Base-by-base conservation (phyloP, 1,140 invertebrate genomes). In the Diabrotica virgifera region DNA sequence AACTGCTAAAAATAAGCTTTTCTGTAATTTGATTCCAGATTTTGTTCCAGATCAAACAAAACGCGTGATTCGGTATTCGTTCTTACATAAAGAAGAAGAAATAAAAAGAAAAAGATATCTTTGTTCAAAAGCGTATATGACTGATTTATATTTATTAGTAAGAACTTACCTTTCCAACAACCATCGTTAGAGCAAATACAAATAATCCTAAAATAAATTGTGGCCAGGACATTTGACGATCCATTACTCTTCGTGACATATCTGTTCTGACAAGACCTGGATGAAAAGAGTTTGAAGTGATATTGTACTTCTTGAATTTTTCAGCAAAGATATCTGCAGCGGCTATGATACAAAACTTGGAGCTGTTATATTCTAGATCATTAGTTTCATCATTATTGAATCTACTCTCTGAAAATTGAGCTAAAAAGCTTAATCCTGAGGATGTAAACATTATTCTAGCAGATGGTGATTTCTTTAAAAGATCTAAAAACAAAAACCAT, bases 211-310 rank as follows among this genome's bases (percentile, higher is more conserved):
- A 8, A 3, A 46, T 46, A 5, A 10, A n/a, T n/a, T 46, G 8
- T 5, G n/a, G 8, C 8, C 8, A 8, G 2, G 8, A 8, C 40
- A 46, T 46, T 10, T n/a, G 40, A 10, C n/a, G 8, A 10, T n/a
- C 40, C 40, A 8, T 46, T 10, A 46, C 4, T n/a, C 2, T 8
- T 10, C n/a, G 8, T 10, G n/a, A 10, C 40, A 46, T 46, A 10
- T n/a, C n/a, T 8, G 40, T 59, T 50, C 13, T 35, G 3, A 50
- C 40, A 10, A 59, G 8, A 5, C 58, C 58, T 14, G 58, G 58
- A 59, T 59, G 58, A 37, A 24, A 59, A 35, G 38, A 13, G 35
- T 59, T 59, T 35, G 38, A 50, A 35, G 58, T 59, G n/a, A 59
- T 59, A 24, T 51, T 51, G 35, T 52, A 59, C 50, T 59, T 50